Percentiles rank a stretch among this genome's conserved stretches.
phyloP scores from a whole-genome alignment of 1,140 invertebrate species.

The Mamestra configurata region DNA sequence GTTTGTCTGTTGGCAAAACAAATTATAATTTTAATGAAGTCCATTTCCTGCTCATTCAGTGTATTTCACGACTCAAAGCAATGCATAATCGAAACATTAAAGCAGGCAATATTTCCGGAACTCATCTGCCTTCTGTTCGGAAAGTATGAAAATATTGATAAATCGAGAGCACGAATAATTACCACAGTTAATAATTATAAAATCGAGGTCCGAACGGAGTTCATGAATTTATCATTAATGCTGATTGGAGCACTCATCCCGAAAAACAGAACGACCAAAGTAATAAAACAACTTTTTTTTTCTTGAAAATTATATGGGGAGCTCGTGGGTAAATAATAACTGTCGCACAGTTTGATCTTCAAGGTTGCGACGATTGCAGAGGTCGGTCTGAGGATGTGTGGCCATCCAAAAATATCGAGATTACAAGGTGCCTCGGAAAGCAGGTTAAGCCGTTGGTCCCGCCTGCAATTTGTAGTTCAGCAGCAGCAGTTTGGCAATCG shows the following conservation, averaged over 20 bases:
- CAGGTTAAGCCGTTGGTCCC: no score
- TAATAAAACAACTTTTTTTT: no score
- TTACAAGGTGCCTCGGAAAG: no score
- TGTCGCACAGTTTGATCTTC: no score
- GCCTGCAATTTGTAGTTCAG: no score
- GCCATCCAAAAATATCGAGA: no score
- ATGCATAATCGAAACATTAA: neutral
- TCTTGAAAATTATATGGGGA: no score
- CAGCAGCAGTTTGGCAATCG: no score
- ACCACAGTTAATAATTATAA: neutral
- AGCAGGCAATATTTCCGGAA: neutral
- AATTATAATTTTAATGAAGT: neutral
- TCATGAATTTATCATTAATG: neutral
- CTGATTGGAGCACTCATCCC: neutral
- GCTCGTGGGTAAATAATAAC: no score
- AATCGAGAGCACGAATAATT: constrained; percentile 7
- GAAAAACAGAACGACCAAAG: neutral
- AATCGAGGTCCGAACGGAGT: neutral
- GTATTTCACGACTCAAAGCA: neutral
- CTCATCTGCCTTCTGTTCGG: neutral
- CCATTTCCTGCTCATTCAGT: neutral
- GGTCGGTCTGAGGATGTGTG: no score
- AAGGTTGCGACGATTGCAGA: no score
- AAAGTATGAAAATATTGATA: neutral
- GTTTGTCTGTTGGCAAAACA: no score